Conservation (phyloP, 2,888 invertebrate genomes). For the Pammene aurita region DNA sequence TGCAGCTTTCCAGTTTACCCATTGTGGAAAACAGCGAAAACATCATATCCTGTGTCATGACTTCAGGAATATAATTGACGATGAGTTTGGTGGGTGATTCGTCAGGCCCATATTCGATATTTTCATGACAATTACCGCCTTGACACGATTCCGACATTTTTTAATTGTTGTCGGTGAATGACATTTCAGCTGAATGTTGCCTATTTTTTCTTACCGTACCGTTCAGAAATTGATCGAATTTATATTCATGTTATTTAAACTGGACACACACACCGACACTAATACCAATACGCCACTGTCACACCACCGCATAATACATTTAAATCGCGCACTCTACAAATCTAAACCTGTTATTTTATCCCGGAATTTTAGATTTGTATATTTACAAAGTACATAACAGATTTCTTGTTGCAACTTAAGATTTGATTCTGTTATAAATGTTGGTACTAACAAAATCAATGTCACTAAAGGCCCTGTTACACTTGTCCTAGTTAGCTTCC, state of each 20-base stretch:
- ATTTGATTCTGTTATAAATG: no score
- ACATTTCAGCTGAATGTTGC: constrained; percentile 75
- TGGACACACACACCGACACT: not conserved
- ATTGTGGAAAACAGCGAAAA: constrained; percentile 82
- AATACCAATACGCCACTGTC: no score
- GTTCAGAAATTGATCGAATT: constrained; percentile 58
- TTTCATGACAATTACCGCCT: constrained; percentile 84
- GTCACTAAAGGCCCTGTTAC: no score
- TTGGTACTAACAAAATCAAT: no score
- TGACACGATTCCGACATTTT: constrained; percentile 85
- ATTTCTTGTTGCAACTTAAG: no score
- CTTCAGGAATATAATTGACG: constrained; percentile 84
- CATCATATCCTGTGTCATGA: constrained; percentile 84
- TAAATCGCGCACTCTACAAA: no score
- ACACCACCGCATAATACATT: no score
- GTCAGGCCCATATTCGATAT: constrained; percentile 81
- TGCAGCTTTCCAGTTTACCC: constrained; percentile 84
- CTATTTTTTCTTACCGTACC: constrained; percentile 53
- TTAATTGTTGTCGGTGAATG: constrained; percentile 84
- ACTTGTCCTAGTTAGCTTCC: no score
- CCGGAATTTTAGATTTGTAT: no score
- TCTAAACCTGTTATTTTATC: no score
- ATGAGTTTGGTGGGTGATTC: constrained; percentile 84
- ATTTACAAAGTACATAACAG: no score
- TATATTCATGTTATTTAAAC: not conserved